Evolutionary conservation across 2,888 invertebrate species (phyloP), one percentile per base, ranked within the genome.

Genomic region (Hybos culiciformis): DNA sequence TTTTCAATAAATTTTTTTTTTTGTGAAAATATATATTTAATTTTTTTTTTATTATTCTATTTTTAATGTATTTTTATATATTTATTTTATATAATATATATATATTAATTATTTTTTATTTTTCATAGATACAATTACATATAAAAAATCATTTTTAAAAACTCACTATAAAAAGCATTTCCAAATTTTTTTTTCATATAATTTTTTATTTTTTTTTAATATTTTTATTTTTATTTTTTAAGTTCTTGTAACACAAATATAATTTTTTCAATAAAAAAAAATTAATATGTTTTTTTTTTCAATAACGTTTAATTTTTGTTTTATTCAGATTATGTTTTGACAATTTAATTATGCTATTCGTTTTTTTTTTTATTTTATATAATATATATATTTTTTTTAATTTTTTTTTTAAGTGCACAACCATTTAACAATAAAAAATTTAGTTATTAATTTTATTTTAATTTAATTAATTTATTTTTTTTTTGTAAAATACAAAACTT

Each of bases 371-470:
- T 34, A 17, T 31, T 36, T 45, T 37, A 11, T 44, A 37, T 41
- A 21, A 31, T 44, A 44, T 24, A 36, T 34, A 23, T 29, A 46
- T 39, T 33, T 14, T 37, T 41, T 37, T 37, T 37, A 33, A 24
- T 26, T 42, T 42, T 26, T 24, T 37, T 45, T 47, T 49, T 45
- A 48, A 48, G 48, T 47, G 29, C 46, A 31, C 48, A 45, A 47
- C 51, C 50, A 50, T 46, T 50, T 44, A 44, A 42, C 42, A 33
- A 42, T 44, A 26, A 29, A n/a, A n/a, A n/a, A n/a, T n/a, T n/a
- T n/a, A n/a, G n/a, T n/a, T n/a, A n/a, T n/a, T 29, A 29, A 5
- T 29, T 23, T 23, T 23, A 7, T 23, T 23, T 23, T 23, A 23
- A 23, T 23, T 7, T 29, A 29, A 29, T 29, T 29, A n/a, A 29